phyloP scores from a whole-genome alignment of 2,888 invertebrate genomes.

The Tyria jacobaeae region DNA sequence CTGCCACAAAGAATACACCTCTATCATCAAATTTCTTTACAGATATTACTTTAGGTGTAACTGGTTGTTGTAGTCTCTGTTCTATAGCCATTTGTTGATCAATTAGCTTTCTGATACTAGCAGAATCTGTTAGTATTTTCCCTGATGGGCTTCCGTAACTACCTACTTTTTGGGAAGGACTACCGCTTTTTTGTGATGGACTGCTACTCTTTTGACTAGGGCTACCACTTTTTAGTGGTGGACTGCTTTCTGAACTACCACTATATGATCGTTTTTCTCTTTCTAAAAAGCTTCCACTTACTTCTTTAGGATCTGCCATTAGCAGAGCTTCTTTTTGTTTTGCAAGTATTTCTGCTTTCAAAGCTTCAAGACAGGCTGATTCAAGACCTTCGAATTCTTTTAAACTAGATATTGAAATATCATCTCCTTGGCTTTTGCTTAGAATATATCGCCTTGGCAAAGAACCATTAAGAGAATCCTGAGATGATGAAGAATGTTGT shows the following conservation, averaged over 20 bases:
- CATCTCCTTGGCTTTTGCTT: conserved; percentile 93
- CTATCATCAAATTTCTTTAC: conserved; percentile 82
- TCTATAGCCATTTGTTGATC: conserved; percentile 83
- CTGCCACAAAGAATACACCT: conserved; percentile 82
- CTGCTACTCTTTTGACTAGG: conserved; percentile 80
- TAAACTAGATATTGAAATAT: conserved; percentile 94
- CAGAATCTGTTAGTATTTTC: conserved; percentile 80
- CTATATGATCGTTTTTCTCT: conserved; percentile 83
- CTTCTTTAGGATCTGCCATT: conserved; percentile 85
- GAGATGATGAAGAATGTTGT: conserved; percentile 91
- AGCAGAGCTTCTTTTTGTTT: conserved; percentile 94
- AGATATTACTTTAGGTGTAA: conserved; percentile 77
- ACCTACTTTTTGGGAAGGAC: conserved; percentile 80
- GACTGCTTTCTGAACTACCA: conserved; percentile 88
- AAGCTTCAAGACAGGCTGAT: conserved; percentile 94
- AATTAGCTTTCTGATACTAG: conserved; percentile 79
- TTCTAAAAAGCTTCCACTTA: conserved; percentile 80
- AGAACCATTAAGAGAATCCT: conserved; percentile 95
- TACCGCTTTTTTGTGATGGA: conserved; percentile 81
- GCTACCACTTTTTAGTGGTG: conserved; percentile 83
- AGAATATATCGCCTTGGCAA: conserved; percentile 90
- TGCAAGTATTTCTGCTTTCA: conserved; percentile 93
- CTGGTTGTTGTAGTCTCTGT: conserved; percentile 70
- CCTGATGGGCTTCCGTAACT: conserved; percentile 81
- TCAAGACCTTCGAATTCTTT: conserved; percentile 98